phyloP scores from a whole-genome alignment of 2,797 vertebrate genomes.

The Phaenicophaeus curvirostris region DNA sequence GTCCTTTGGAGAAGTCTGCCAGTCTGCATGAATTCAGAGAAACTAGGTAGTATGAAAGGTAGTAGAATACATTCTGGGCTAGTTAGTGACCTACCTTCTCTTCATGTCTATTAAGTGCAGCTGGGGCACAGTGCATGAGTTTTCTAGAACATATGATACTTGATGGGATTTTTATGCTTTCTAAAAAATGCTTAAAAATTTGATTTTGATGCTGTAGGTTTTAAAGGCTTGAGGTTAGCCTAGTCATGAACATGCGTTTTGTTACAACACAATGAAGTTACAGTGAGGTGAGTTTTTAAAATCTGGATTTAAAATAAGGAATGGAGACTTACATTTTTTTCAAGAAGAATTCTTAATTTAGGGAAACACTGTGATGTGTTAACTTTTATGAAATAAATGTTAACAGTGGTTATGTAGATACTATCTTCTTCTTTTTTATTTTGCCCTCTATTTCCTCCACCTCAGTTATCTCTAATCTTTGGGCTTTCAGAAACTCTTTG shows the following conservation, averaged over 20 bases:
- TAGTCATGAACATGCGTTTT: neutral
- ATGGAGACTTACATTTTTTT: neutral
- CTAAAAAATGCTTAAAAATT: neutral
- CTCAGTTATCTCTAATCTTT: neutral
- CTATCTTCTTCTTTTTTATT: neutral
- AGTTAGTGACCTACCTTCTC: accelerated
- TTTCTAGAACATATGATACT: neutral
- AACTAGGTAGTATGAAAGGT: neutral
- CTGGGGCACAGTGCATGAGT: neutral
- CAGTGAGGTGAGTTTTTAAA: neutral
- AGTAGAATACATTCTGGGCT: accelerated
- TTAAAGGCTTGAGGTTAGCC: neutral
- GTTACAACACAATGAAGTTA: neutral
- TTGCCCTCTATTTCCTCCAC: neutral
- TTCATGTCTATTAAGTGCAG: neutral
- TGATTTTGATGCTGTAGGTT: neutral
- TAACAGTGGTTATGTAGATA: neutral
- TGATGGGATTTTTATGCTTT: neutral
- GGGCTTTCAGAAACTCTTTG: neutral
- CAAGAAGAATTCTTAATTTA: neutral
- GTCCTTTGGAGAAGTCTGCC: neutral
- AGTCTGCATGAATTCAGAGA: neutral
- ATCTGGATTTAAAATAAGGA: neutral
- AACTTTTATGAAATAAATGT: neutral
- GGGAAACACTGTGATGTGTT: neutral